Evolutionary conservation across 2,797 vertebrate genomes (phyloP).

Genomic region (Cossypha caffra): DNA sequence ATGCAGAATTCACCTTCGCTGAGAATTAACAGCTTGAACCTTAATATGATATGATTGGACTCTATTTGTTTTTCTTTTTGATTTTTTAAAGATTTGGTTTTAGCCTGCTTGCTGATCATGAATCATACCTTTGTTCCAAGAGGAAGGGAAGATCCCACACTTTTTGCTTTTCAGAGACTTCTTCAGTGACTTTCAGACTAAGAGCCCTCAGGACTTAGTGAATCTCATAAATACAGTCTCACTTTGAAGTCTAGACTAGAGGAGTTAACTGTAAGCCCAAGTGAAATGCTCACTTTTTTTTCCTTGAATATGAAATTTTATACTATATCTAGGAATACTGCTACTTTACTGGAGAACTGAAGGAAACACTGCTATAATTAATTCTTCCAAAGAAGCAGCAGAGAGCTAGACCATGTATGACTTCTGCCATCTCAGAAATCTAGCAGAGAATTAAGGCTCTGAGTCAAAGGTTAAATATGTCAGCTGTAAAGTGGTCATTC

Average conservation of each 20-base stretch:
- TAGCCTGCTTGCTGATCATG: conserved; percentile 1
- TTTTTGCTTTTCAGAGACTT: not conserved
- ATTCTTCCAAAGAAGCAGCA: not conserved
- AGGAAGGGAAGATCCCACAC: not conserved
- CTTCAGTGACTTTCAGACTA: not conserved
- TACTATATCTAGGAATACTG: not conserved
- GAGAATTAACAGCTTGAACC: not conserved
- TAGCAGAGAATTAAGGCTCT: not conserved
- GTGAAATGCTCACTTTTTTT: not conserved
- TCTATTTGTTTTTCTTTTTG: not conserved
- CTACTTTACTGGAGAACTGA: not conserved
- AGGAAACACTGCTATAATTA: not conserved
- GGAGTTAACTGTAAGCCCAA: not conserved
- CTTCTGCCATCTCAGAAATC: not conserved
- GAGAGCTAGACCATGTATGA: not conserved
- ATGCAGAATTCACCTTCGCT: conserved; percentile 8
- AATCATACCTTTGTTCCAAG: conserved; percentile 12
- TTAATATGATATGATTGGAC: not conserved
- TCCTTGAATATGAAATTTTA: not conserved
- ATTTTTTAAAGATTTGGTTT: not conserved
- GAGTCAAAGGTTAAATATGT: not conserved
- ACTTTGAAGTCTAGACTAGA: conserved; percentile 38
- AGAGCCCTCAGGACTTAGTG: conserved; percentile 10
- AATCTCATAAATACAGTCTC: not conserved
- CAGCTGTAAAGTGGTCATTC: not conserved